Evolutionary conservation across 2,113 vertebrate genomes (phyloP), one percentile per base, ranked within the genome.

Genomic region (Pyxicephalus adspersus): DNA sequence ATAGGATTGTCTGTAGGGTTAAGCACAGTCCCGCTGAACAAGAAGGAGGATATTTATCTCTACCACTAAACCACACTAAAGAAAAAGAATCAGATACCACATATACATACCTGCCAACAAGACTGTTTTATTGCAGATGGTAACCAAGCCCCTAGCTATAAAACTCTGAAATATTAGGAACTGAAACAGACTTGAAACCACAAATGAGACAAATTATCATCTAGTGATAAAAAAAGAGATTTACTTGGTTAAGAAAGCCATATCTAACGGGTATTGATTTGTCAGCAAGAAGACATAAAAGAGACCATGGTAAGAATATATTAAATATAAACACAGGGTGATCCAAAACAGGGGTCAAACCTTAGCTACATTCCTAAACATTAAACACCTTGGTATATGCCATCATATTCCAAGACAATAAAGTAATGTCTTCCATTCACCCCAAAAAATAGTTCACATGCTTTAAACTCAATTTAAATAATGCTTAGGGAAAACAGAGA

Each of bases 151-250:
- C 45, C 34, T 25, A 17, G 29, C 64, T 25, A 52, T 52, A 64
- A 77, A 29, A 25, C 20, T n/a, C 29, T 45, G 31, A 51, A 17
- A 55, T 54, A 58, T 34, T 58, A 74, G 25, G 9, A 74, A 55
- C 29, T 74, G 57, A 60, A 74, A 74, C 23, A 16, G n/a, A 23
- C n/a, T 38, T n/a, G 17, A 60, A 34, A 65, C 79, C 68, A 65
- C 79, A 81, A 74, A 80, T 9, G 8, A 38, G 58, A 64, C 52
- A 78, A 78, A 67, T 57, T 57, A 67, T 66, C 34, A 45, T 57
- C 26, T 38, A 45, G 63, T 18, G 28, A 57, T 57, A 55, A 4
- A 57, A 45, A 15, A 54, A 22, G 26, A 57, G 64, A 78, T 78
- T 78, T 78, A 68, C 76, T 25, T 11, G 50, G 26, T 52, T 13